A percentile compares a stretch with the other conserved stretches of the same genome.
These are phyloP conservation scores for Epinotia bilunana DNA, from an alignment of 2,888 invertebrate species.

Conservation along the genomic window DNA sequence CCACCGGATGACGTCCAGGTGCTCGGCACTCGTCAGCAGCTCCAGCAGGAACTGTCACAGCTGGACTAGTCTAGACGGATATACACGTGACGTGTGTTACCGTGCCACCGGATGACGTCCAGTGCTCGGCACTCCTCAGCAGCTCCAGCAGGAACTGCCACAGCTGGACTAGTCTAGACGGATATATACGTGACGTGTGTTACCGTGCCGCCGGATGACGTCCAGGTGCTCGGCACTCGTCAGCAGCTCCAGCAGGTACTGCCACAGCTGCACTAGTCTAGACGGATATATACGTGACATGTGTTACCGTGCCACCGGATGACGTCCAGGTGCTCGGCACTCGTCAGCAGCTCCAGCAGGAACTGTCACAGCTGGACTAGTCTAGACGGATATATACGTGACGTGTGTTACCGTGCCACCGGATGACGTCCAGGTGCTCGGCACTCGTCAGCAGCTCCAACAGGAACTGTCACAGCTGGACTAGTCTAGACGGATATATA, in stretches of 20 bases:
- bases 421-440: neutral
- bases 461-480: neutral
- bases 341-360: neutral
- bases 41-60: too few species aligned
- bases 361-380: neutral
- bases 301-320: neutral
- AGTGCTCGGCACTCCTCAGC: slow-evolving; percentile 91
- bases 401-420: slow-evolving; percentile 42
- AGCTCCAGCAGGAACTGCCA: slow-evolving; percentile 96
- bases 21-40: too few species aligned
- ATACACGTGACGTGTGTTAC: slow-evolving; percentile 54
- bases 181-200: neutral
- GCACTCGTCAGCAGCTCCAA: neutral
- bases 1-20: too few species aligned
- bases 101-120: slow-evolving; percentile 92
- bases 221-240: slow-evolving; percentile 91
- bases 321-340: neutral
- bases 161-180: slow-evolving; percentile 89
- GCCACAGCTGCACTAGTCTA: slow-evolving; percentile 95
- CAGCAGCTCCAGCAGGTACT: slow-evolving; percentile 93
- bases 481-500: neutral
- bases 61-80: neutral
- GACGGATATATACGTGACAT: too few species aligned
- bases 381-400: neutral
- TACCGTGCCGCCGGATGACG: slow-evolving; percentile 91